Percentiles rank a stretch among this genome's conserved stretches.
Conservation (phyloP, 2,113 vertebrate species). For the Dendropsophus ebraccatus region DNA sequence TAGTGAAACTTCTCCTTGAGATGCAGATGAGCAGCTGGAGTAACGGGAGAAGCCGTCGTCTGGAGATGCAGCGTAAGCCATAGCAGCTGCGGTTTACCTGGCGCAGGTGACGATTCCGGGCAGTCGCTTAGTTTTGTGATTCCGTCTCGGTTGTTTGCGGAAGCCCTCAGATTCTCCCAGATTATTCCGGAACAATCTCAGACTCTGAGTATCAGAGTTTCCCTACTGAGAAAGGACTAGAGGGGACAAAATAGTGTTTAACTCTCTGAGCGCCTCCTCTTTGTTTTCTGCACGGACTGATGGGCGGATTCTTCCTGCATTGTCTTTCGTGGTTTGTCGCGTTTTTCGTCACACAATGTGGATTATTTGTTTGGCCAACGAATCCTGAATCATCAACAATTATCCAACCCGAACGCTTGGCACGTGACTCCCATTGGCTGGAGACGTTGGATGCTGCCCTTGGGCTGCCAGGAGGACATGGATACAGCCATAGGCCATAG, state of each 20-base stretch:
- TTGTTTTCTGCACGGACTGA: conserved; percentile 1
- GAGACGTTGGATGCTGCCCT: too few relatives aligned
- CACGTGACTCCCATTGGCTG: too few relatives aligned
- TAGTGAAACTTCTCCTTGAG: neutral
- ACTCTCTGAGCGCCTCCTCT: neutral
- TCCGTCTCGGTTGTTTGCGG: neutral
- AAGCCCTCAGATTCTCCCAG: conserved; percentile 13
- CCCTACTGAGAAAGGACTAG: conserved; percentile 10
- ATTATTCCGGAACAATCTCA: conserved; percentile 12
- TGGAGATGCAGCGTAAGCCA: neutral
- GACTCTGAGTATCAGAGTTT: neutral
- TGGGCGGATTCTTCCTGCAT: neutral
- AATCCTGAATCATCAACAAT: too few relatives aligned
- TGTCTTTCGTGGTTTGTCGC: neutral
- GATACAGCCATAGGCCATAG: too few relatives aligned
- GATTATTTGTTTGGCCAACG: neutral
- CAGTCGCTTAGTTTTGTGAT: conserved; percentile 28
- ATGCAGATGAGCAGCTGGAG: conserved; percentile 25
- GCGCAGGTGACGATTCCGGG: neutral
- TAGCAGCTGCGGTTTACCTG: neutral
- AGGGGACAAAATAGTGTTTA: neutral
- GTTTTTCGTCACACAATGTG: neutral
- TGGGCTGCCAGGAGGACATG: too few relatives aligned
- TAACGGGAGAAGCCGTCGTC: neutral
- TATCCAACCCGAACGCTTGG: too few relatives aligned